Conservation (phyloP, 2,113 vertebrate genomes). For the Aptenodytes forsteri region DNA sequence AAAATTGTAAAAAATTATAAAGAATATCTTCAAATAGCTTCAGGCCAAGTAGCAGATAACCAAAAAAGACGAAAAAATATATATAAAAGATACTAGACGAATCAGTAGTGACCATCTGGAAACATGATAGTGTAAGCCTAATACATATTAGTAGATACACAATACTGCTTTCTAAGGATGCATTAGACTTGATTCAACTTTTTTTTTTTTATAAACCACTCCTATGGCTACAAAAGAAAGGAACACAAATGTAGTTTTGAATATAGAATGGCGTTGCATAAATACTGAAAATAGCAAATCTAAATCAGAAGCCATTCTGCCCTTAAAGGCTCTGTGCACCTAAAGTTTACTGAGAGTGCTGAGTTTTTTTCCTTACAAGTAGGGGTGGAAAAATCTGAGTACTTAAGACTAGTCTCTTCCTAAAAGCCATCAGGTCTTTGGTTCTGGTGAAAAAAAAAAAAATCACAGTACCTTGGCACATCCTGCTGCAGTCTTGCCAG, state of each 20-base stretch:
- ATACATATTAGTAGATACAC: neutral
- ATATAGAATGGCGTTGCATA: neutral
- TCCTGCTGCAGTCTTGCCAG: conserved; percentile 91
- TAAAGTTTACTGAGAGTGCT: neutral
- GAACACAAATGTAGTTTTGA: neutral
- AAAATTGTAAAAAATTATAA: neutral
- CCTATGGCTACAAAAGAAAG: neutral
- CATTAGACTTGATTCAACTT: neutral
- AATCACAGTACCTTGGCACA: conserved; percentile 87
- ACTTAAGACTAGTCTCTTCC: neutral
- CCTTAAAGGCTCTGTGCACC: neutral
- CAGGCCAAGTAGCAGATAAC: neutral
- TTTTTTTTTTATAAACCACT: neutral
- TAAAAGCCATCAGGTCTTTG: neutral
- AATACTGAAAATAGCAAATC: neutral
- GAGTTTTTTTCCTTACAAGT: neutral
- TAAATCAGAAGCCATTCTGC: neutral
- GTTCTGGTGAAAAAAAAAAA: neutral
- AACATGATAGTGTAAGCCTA: neutral
- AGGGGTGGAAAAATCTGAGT: neutral
- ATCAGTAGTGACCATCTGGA: neutral
- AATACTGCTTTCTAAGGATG: neutral
- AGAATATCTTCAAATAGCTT: neutral
- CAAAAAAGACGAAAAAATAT: neutral
- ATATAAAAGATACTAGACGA: neutral